Base-by-base conservation (phyloP, 2,113 vertebrate species). In the Cheilinus undulatus region DNA sequence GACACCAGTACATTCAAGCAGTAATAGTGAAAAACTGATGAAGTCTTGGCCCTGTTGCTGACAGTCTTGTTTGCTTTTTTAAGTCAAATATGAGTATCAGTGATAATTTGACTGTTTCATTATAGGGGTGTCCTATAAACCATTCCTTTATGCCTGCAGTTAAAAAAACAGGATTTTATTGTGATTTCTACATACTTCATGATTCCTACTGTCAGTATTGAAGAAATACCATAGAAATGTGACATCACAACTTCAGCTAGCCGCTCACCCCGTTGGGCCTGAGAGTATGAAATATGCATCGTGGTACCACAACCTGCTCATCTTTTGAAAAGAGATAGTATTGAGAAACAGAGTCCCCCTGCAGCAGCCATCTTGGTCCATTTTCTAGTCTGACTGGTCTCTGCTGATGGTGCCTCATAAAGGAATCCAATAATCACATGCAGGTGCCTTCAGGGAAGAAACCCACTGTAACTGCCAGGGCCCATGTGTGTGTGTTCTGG, bases 391-490 rank as follows among this genome's bases (percentile, higher is more conserved):
- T 84, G 76, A 74, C 78, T 73, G 60, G 83, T 86, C 86, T 84
- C 73, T 76, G 83, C 69, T 91, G 88, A 90, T 83, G 84, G 78
- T 48, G 49, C 81, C 84, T 83, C 80, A 88, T 91, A 86, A 86
- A 81, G 74, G 72, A 85, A 85, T 86, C 78, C 82, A 81, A 86
- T 91, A 91, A 92, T 91, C 84, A 91, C 88, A 88, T 82, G 86
- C 76, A 80, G 79, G 80, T 73, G 86, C 87, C 90, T 93, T 89
- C 64, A 65, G 86, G 84, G 84, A 71, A 78, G 53, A 34, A 78
- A 75, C 51, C n/a, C 77, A 57, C 50, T 28, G 14, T 28, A 52
- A 9, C 26, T 52, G 26, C 50, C 50, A 52, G 14, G 26, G 50
- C 28, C 50, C 12, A n/a, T 20, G 57, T 69, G 71, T 34, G 40